Evolutionary conservation across 2,113 vertebrate species (phyloP).

Genomic region (Tragelaphus buxtoni): DNA sequence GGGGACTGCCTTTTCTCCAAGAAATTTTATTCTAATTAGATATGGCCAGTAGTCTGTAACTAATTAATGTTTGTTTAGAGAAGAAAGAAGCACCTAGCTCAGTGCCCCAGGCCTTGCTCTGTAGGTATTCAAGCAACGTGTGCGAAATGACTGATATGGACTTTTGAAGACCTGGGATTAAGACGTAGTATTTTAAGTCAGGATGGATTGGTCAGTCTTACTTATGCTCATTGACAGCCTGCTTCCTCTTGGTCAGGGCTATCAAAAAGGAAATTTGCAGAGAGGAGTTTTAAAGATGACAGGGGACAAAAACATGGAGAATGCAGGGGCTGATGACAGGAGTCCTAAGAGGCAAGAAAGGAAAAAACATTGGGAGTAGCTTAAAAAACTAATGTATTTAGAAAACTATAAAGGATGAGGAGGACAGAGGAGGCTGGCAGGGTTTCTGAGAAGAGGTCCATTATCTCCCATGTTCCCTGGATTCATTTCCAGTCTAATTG

Average conservation of each 20-base stretch:
- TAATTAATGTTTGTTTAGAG: slow-evolving; percentile 40
- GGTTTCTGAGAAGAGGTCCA: not conserved
- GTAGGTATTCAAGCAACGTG: not conserved
- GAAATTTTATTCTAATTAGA: slow-evolving; percentile 47
- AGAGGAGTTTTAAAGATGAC: not conserved
- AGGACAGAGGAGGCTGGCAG: not conserved
- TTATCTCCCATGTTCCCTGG: not conserved
- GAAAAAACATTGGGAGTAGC: not conserved
- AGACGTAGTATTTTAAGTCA: slow-evolving; percentile 32
- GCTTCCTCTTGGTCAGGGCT: not conserved
- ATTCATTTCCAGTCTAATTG: not conserved
- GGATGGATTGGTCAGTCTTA: not conserved
- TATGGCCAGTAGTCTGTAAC: slow-evolving; percentile 7
- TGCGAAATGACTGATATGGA: not conserved
- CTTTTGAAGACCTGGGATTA: not conserved
- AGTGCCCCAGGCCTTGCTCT: not conserved
- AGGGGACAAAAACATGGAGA: not conserved
- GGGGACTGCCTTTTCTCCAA: not conserved
- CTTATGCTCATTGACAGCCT: not conserved
- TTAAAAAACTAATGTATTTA: not conserved
- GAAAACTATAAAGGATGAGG: not conserved
- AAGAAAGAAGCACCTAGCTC: not conserved
- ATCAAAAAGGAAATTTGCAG: not conserved
- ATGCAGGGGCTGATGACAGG: not conserved
- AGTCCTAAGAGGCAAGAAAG: not conserved